Conservation (phyloP, 2,797 vertebrate genomes). For the Myotis planiceps region DNA sequence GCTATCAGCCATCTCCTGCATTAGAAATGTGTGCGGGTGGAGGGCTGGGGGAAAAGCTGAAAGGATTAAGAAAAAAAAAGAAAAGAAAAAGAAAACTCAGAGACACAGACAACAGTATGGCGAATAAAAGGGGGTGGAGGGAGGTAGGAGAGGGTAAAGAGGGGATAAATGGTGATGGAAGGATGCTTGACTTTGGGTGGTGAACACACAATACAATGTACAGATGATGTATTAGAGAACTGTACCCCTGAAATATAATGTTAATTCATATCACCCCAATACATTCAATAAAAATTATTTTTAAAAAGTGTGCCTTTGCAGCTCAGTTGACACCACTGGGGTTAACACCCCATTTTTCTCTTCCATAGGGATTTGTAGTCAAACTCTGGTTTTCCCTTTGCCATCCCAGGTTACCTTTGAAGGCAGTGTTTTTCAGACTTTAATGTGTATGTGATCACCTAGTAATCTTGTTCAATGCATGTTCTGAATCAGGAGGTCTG, state of each 20-base stretch:
- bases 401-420: neutral
- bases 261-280: neutral
- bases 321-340: neutral
- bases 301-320: neutral
- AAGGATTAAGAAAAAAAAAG: neutral
- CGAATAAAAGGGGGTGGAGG: too few species aligned
- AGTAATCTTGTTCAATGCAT: neutral
- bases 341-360: neutral
- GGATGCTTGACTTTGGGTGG: neutral
- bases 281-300: neutral
- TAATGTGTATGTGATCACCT: neutral
- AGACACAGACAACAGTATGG: too few species aligned
- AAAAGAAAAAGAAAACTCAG: neutral
- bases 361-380: neutral
- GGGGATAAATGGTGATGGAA: neutral
- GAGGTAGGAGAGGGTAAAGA: neutral
- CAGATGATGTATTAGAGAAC: neutral
- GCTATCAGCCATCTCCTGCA: constrained; percentile 58
- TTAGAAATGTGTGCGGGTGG: constrained; percentile 5
- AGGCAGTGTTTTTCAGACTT: neutral
- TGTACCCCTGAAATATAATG: neutral
- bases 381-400: neutral
- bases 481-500: neutral
- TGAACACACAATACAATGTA: neutral
- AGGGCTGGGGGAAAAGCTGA: neutral